Evolutionary conservation across 2,797 vertebrate genomes (phyloP).

Genomic region (Eidolon dupreanum): DNA sequence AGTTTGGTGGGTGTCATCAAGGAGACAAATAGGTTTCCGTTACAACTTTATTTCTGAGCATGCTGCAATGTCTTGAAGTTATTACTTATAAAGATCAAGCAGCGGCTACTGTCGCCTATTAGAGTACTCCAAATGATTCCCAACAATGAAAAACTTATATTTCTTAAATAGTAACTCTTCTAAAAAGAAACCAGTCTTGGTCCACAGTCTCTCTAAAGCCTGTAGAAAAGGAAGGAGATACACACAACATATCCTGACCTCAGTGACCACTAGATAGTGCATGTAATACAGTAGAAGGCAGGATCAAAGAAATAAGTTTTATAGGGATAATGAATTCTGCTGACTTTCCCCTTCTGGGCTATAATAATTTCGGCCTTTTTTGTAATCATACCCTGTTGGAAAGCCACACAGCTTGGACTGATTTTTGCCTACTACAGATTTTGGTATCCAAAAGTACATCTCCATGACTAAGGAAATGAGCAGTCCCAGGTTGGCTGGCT

Average conservation of each 20-base stretch:
- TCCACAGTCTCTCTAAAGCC: neutral
- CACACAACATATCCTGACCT: neutral
- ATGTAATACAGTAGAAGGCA: neutral
- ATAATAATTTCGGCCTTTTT: slow-evolving; percentile 37
- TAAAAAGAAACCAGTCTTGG: slow-evolving; percentile 41
- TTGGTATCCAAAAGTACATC: slow-evolving; percentile 63
- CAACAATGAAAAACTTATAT: slow-evolving; percentile 25
- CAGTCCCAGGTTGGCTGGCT: slow-evolving; percentile 44
- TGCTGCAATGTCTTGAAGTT: neutral
- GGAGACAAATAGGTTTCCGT: neutral
- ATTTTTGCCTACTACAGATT: slow-evolving; percentile 70
- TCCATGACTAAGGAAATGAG: slow-evolving; percentile 58
- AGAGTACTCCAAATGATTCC: neutral
- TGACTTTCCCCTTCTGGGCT: slow-evolving; percentile 47
- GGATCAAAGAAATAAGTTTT: slow-evolving; percentile 31
- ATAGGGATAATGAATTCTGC: slow-evolving; percentile 43
- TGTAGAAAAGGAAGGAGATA: slow-evolving; percentile 29
- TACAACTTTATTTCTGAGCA: neutral
- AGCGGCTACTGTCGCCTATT: neutral
- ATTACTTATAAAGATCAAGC: neutral
- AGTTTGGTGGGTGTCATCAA: neutral
- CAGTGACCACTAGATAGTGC: neutral
- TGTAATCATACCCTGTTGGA: slow-evolving; percentile 67
- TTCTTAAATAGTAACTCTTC: slow-evolving; percentile 33
- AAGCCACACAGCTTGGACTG: slow-evolving; percentile 65